phyloP scores from a whole-genome alignment of 1,140 invertebrate species.

The Tetramorium parvispinum region DNA sequence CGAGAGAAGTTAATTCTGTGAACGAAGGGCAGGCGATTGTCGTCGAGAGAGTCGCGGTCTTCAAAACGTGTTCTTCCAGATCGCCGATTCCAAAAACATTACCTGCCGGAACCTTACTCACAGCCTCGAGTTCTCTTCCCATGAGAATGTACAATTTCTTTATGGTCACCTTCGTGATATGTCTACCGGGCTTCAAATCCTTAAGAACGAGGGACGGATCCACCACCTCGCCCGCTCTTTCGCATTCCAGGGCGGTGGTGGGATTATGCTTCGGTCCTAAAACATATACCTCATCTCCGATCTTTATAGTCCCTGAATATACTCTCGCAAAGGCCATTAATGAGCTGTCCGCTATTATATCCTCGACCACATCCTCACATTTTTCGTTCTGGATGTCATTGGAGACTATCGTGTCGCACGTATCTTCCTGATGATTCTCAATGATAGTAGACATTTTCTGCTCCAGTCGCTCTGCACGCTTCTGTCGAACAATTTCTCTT shows the following conservation, averaged over 20 bases:
- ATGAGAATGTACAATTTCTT: constrained; percentile 95
- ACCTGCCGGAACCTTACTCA: constrained; percentile 94
- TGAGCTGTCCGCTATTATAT: constrained; percentile 80
- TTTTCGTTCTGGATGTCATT: constrained; percentile 85
- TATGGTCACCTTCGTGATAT: constrained; percentile 88
- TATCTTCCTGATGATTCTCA: constrained; percentile 72
- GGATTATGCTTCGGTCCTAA: constrained; percentile 97
- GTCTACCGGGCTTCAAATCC: constrained; percentile 89
- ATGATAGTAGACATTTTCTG: neutral
- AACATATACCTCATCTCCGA: constrained; percentile 93
- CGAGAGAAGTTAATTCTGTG: constrained; percentile 92
- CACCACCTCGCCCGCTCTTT: constrained; percentile 81
- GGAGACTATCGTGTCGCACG: constrained; percentile 76
- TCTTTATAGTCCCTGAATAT: constrained; percentile 94
- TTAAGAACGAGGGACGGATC: constrained; percentile 87
- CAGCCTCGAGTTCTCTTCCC: constrained; percentile 95
- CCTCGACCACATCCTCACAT: constrained; percentile 71
- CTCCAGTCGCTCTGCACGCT: constrained; percentile 86
- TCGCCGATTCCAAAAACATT: constrained; percentile 96
- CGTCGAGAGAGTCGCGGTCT: constrained; percentile 96
- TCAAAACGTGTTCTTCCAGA: constrained; percentile 94
- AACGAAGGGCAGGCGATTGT: constrained; percentile 95
- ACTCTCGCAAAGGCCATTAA: constrained; percentile 97
- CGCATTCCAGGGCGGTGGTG: constrained; percentile 84
- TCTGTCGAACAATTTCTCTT: constrained; percentile 89